Conservation (phyloP, 2,888 invertebrate genomes). For the Drosophila kuntzei region DNA sequence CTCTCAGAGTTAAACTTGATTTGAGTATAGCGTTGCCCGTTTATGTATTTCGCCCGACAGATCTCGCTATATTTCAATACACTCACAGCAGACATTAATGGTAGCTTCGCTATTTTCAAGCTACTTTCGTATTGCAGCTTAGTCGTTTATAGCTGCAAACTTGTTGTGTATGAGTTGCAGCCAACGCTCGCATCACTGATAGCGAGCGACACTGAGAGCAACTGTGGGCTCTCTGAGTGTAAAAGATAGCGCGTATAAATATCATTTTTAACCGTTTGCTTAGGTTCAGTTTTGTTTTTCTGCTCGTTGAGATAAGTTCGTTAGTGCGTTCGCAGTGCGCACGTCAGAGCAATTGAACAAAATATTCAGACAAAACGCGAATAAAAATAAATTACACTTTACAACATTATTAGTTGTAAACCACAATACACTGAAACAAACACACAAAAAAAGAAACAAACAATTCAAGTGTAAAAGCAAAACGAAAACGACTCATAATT, state of each 20-base stretch:
- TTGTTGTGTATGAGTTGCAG: not conserved
- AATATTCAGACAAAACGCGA: slow-evolving; percentile 35
- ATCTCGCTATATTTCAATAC: not conserved
- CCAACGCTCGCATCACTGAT: slow-evolving; percentile 21
- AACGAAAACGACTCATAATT: slow-evolving; percentile 10
- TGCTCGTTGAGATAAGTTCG: slow-evolving; percentile 47
- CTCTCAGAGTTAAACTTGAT: slow-evolving; percentile 18
- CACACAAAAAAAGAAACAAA: slow-evolving; percentile 5
- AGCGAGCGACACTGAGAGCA: slow-evolving; percentile 15
- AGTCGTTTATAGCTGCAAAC: not conserved
- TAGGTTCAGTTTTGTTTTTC: slow-evolving; percentile 54
- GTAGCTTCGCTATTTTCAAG: slow-evolving; percentile 9
- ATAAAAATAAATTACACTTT: slow-evolving; percentile 10
- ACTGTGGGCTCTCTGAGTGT: slow-evolving; percentile 28
- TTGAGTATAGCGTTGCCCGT: slow-evolving; percentile 25
- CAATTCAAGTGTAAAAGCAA: slow-evolving; percentile 19
- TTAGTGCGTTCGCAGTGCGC: slow-evolving; percentile 31
- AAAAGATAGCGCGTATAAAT: slow-evolving; percentile 41
- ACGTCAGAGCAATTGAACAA: slow-evolving; percentile 27
- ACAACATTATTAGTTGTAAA: slow-evolving; percentile 35
- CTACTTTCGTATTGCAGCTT: not conserved
- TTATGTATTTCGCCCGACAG: not conserved
- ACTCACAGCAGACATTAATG: not conserved
- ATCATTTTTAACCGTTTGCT: slow-evolving; percentile 51
- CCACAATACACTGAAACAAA: not conserved